Conservation (phyloP, 2,113 vertebrate species). For the Solea senegalensis region DNA sequence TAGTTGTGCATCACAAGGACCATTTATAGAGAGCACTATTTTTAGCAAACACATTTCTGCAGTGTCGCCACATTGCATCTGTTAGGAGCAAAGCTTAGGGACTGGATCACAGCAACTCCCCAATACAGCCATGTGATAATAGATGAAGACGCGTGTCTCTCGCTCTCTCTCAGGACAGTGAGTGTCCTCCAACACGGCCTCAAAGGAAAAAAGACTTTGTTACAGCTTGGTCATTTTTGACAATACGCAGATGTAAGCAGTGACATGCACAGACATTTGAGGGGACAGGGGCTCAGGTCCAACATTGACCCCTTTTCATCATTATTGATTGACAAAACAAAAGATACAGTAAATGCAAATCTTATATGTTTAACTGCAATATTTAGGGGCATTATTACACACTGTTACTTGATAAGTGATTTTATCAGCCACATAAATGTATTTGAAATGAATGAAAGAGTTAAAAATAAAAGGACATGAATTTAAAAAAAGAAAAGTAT, state of each 20-base stretch:
- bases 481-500: too few species aligned
- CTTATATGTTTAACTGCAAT: too few species aligned
- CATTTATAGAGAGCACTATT: conserved; percentile 73
- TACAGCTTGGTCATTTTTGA: conserved; percentile 25
- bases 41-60: conserved; percentile 74
- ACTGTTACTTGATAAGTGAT: too few species aligned
- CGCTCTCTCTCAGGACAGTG: conserved; percentile 50
- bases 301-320: too few species aligned
- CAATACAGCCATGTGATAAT: conserved; percentile 55
- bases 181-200: conserved; percentile 67
- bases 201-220: conserved; percentile 48
- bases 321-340: too few species aligned
- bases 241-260: conserved; percentile 12
- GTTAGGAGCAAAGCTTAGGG: conserved; percentile 57
- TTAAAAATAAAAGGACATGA: too few species aligned
- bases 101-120: conserved; percentile 52
- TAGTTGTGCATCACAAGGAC: conserved; percentile 40
- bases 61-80: conserved; percentile 60
- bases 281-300: too few species aligned
- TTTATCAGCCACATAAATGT: too few species aligned
- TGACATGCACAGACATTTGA: too few species aligned
- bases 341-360: too few species aligned
- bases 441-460: too few species aligned
- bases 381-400: too few species aligned
- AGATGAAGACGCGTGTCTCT: conserved; percentile 62